Base-by-base conservation (phyloP, 2,113 vertebrate species). In the Mionectes macconnelli region DNA sequence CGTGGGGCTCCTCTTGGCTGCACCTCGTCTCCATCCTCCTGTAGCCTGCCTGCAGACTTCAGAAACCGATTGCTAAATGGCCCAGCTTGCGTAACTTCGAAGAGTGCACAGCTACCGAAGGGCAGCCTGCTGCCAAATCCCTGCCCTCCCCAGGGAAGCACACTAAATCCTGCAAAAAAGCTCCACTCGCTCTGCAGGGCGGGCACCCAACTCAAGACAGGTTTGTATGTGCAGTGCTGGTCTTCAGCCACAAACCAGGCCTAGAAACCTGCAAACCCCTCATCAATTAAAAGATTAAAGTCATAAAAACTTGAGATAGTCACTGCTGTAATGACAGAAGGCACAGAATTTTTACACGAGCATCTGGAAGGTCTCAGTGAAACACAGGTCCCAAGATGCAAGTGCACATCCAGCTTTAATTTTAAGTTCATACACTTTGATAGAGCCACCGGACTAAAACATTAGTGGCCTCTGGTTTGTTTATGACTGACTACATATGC, bases 401-500 rank as follows among this genome's bases (percentile, higher is more conserved):
- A 2, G 0, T 1, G 2, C 37, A 25, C 39, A 93, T 50, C 31
- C 24, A 80, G 40, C 42, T 81, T 79, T 44, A 50, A 83, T 73
- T 73, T 84, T 67, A 86, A 84, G 56, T 60, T 84, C 16, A 20
- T 2, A n/a, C 0, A 1, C 67, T 56, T 59, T 24, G 33, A 63
- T 42, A 78, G 1, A 59, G 47, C 68, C 12, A 3, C 91, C 84
- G 68, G 76, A 89, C 53, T 39, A n/a, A 91, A 88, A 30, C 56
- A 12, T 67, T 63, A 90, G 50, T 30, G 42, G 50, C 57, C 63
- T 73, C 59, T 42, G 39, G 45, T 72, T 87, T 95, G 84, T 89
- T 93, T 93, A 72, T 63, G 75, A 74, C 78, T 79, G 78, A 63
- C 59, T 86, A 52, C 90, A 84, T 63, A 84, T 49, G 64, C 59